Evolutionary conservation across 1,140 invertebrate species (phyloP).

Genomic region (Pentalonia nigronervosa): DNA sequence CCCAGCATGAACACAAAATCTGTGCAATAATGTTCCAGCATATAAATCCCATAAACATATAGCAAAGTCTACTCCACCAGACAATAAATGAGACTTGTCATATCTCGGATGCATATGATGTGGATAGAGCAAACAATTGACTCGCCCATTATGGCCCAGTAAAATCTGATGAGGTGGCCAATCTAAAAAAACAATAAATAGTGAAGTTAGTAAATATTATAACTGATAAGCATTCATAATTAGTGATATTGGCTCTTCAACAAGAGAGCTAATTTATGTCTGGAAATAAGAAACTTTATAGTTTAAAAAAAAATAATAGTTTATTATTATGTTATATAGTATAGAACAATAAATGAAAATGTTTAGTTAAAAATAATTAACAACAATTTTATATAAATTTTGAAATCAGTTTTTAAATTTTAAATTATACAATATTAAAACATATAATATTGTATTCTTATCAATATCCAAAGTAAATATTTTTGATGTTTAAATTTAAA

Average conservation of each 20-base stretch:
- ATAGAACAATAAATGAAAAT: too few relatives aligned
- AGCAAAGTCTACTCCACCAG: constrained; percentile 96
- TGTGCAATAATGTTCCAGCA: constrained; percentile 85
- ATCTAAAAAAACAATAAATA: constrained; percentile 68
- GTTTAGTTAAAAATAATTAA: background rate
- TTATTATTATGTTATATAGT: too few relatives aligned
- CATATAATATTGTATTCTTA: background rate
- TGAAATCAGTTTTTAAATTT: background rate
- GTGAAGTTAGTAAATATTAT: background rate
- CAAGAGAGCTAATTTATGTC: background rate
- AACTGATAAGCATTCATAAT: background rate
- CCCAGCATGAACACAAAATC: constrained; percentile 95
- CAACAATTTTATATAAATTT: background rate
- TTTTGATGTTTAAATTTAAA: background rate
- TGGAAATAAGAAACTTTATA: background rate
- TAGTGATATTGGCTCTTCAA: background rate
- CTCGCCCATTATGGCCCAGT: constrained; percentile 88
- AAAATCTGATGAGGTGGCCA: constrained; percentile 91
- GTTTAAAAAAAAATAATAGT: background rate
- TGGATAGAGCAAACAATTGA: constrained; percentile 95
- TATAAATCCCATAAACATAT: constrained; percentile 97
- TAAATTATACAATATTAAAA: background rate
- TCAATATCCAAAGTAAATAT: background rate
- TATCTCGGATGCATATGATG: constrained; percentile 92
- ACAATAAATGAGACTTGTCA: constrained; percentile 89